Conservation (phyloP, 2,113 vertebrate genomes). For the Morone chrysops region DNA sequence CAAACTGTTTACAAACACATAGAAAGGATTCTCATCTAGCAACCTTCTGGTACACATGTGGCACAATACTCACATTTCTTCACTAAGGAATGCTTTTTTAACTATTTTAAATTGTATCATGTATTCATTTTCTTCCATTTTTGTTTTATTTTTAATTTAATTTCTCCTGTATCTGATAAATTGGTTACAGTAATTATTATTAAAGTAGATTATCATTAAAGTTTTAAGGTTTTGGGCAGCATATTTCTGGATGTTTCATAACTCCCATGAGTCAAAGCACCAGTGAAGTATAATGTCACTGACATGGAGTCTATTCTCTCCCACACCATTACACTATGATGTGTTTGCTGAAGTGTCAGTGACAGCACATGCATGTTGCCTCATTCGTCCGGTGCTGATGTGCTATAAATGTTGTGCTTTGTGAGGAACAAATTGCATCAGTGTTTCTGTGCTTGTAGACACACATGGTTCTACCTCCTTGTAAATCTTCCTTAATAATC, state of each 20-base stretch:
- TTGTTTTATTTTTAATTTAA: background rate
- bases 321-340: background rate
- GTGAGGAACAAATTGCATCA: background rate
- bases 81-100: too few relatives aligned
- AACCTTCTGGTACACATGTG: background rate
- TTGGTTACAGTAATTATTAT: background rate
- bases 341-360: background rate
- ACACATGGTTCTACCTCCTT: background rate
- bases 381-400: background rate
- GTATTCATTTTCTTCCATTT: background rate
- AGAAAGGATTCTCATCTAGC: background rate
- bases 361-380: background rate
- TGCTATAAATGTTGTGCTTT: too few relatives aligned
- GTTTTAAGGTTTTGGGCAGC: background rate
- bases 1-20: too few relatives aligned
- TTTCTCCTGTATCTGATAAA: background rate
- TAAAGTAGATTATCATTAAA: background rate
- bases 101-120: background rate
- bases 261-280: background rate
- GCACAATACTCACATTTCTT: background rate
- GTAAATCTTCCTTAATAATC: background rate
- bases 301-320: background rate
- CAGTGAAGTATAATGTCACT: background rate
- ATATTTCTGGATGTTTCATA: background rate
- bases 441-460: background rate